Evolutionary conservation across 1,140 invertebrate species (phyloP).

Genomic region (Leptinotarsa defecta): DNA sequence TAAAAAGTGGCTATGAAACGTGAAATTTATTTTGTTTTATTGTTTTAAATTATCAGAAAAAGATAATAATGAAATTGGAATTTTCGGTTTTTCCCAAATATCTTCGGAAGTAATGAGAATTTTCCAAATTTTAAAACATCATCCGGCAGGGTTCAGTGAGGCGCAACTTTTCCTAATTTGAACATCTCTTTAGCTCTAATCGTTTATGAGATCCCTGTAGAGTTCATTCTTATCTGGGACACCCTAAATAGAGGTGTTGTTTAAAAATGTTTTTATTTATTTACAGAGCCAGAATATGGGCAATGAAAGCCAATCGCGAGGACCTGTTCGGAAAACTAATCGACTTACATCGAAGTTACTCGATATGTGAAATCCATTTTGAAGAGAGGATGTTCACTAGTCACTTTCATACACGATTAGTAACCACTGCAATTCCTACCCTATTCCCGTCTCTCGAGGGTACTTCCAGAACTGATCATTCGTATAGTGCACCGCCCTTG

Average conservation of each 20-base stretch:
- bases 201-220: slow-evolving; percentile 10
- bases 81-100: no score
- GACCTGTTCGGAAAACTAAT: slow-evolving; percentile 2
- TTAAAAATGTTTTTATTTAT: slow-evolving; percentile 3
- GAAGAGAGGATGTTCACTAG: slow-evolving; percentile 25
- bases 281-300: slow-evolving; percentile 24
- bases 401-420: slow-evolving; percentile 5
- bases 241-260: neutral
- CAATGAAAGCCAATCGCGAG: slow-evolving; percentile 8
- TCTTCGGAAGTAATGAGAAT: no score
- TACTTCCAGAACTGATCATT: slow-evolving; percentile 9
- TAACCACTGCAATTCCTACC: slow-evolving; percentile 19
- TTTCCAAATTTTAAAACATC: neutral
- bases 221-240: slow-evolving; percentile 2
- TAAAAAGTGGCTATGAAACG: slow-evolving; percentile 11
- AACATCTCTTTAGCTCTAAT: slow-evolving; percentile 10
- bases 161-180: slow-evolving; percentile 11
- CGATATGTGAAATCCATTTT: slow-evolving; percentile 24
- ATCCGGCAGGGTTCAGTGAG: slow-evolving; percentile 5
- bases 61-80: neutral
- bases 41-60: slow-evolving; percentile 12
- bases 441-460: slow-evolving; percentile 28
- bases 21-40: slow-evolving; percentile 8
- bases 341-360: slow-evolving; percentile 7
- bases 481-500: neutral